Percentiles rank a stretch among this genome's conserved stretches.
Conservation (phyloP, 2,113 vertebrate genomes). For the Upupa epops region DNA sequence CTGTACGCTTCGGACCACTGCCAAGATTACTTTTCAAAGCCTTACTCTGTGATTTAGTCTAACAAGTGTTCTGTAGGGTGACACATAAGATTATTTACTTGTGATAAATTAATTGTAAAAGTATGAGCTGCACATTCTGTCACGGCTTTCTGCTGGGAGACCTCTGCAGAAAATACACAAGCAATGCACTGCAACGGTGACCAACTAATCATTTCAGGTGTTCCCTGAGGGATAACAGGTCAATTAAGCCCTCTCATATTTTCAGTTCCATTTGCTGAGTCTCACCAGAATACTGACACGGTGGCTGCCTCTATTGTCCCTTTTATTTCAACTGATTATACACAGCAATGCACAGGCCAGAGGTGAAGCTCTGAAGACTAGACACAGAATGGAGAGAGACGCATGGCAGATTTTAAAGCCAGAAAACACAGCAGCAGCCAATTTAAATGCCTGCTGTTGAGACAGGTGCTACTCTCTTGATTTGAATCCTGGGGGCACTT, state of each 20-base stretch:
- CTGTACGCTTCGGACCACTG: background rate
- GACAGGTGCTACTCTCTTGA: background rate
- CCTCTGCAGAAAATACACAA: background rate
- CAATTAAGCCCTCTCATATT: background rate
- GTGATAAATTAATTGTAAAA: conserved; percentile 3
- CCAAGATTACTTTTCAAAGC: background rate
- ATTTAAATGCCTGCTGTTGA: background rate
- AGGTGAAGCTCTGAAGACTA: background rate
- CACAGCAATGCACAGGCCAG: background rate
- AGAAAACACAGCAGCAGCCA: background rate
- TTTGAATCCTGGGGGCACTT: background rate
- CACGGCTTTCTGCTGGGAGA: background rate
- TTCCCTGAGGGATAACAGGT: background rate
- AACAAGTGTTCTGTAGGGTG: background rate
- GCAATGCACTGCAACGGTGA: background rate
- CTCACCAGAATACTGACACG: background rate
- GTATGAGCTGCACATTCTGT: background rate
- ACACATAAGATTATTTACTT: background rate
- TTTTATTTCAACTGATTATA: background rate
- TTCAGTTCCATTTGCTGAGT: background rate
- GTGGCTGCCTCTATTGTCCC: background rate
- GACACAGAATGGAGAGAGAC: background rate
- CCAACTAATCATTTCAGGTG: background rate
- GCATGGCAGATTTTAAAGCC: background rate
- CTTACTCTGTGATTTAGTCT: background rate